Conservation (phyloP, 2,113 vertebrate genomes). For the Apistogramma diplotaenia region DNA sequence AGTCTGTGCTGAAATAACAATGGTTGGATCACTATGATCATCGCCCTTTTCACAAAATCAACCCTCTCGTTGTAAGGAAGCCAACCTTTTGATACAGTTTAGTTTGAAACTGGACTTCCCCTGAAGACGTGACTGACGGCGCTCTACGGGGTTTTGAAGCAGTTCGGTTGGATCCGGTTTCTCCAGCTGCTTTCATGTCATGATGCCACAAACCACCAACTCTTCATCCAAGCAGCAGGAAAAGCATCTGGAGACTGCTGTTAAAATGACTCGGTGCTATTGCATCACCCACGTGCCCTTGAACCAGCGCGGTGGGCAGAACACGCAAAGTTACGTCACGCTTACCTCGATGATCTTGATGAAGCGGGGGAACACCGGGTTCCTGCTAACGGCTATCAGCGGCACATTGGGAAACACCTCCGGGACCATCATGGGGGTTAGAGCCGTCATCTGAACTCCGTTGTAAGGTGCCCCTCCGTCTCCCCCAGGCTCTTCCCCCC, state of each 20-base stretch:
- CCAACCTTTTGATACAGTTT: too few species aligned
- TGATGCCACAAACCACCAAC: too few species aligned
- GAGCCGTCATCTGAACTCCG: constrained; percentile 84
- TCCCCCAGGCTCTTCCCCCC: constrained; percentile 75
- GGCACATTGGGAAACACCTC: constrained; percentile 94
- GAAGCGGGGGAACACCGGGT: constrained; percentile 95
- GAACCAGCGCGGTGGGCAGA: neutral
- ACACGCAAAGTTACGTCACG: neutral
- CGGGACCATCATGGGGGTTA: constrained; percentile 90
- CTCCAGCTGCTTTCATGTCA: too few species aligned
- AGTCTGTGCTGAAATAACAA: neutral
- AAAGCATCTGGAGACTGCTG: neutral
- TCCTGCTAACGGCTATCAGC: constrained; percentile 90
- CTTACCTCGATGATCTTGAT: constrained; percentile 98
- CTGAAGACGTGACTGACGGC: neutral
- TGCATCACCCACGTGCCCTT: constrained; percentile 33
- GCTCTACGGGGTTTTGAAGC: too few species aligned
- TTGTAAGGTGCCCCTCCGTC: constrained; percentile 71
- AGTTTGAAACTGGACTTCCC: neutral
- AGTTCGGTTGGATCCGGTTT: too few species aligned
- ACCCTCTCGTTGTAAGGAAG: too few species aligned
- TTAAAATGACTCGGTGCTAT: neutral
- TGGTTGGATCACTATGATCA: neutral
- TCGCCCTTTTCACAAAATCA: too few species aligned
- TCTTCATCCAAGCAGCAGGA: too few species aligned